Percentiles rank a stretch among this genome's conserved stretches.
phyloP scores from a whole-genome alignment of 1,140 invertebrate genomes.

The Heliconius hewitsoni region DNA sequence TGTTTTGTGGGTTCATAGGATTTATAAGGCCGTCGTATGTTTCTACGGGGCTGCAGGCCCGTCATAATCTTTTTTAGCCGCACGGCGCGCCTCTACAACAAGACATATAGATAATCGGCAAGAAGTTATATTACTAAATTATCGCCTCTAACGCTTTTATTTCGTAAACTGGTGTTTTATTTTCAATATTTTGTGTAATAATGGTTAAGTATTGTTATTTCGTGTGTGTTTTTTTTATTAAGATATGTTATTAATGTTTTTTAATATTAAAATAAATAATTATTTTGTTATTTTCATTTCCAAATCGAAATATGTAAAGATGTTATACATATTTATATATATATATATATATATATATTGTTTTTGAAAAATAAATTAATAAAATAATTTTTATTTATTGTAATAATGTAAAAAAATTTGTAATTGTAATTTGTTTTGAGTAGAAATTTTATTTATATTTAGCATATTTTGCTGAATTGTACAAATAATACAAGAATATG shows the following conservation, averaged over 20 bases:
- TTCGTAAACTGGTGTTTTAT: slow-evolving; percentile 36
- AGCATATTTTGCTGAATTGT: no score
- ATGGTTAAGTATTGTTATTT: slow-evolving; percentile 22
- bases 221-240: background rate
- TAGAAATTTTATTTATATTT: no score
- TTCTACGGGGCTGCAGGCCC: slow-evolving; percentile 57
- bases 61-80: slow-evolving; percentile 80
- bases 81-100: slow-evolving; percentile 64
- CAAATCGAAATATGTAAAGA: background rate
- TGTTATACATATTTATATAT: background rate
- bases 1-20: slow-evolving; percentile 49
- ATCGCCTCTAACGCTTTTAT: slow-evolving; percentile 39
- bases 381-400: no score
- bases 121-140: slow-evolving; percentile 60
- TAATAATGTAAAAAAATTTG: no score
- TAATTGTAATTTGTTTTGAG: no score
- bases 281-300: background rate
- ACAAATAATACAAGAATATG: background rate
- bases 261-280: background rate
- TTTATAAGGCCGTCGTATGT: slow-evolving; percentile 65
- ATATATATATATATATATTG: background rate
- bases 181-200: slow-evolving; percentile 29
- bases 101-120: slow-evolving; percentile 66
- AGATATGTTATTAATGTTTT: background rate
- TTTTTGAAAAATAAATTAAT: background rate